A percentile compares a stretch with the other conserved stretches of the same genome.
Evolutionary conservation across 2,888 invertebrate species (phyloP).

Genomic region (Alviniconcha strummeri): DNA sequence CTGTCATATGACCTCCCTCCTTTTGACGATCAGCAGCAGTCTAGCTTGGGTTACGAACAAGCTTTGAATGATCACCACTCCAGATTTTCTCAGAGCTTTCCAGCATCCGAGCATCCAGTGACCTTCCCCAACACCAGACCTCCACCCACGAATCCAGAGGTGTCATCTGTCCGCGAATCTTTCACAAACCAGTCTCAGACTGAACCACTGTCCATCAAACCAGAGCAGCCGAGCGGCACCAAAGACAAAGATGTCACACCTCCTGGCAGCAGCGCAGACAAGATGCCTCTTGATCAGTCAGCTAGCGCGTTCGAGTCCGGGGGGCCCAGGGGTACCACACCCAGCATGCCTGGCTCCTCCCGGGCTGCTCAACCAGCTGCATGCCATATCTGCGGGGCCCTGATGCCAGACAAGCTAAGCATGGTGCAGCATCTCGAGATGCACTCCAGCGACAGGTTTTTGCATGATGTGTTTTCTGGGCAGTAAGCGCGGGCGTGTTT

Average conservation of each 20-base stretch:
- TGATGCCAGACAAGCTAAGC: background rate
- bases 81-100: constrained; percentile 2
- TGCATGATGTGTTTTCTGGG: constrained; percentile 23
- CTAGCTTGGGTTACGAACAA: background rate
- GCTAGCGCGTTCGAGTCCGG: background rate
- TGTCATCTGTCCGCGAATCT: background rate
- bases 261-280: background rate
- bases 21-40: background rate
- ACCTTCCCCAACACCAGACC: background rate
- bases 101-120: background rate
- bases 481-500: background rate
- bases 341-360: background rate
- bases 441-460: constrained; percentile 20
- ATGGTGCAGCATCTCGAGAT: constrained; percentile 25
- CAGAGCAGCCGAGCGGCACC: background rate
- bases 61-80: background rate
- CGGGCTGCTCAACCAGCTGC: background rate
- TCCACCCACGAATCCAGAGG: background rate
- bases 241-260: background rate
- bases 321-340: background rate
- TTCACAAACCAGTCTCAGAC: constrained; percentile 12
- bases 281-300: constrained; percentile 1
- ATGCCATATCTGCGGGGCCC: constrained; percentile 22
- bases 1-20: background rate
- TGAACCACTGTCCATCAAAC: background rate